Percentiles rank a stretch among this genome's conserved stretches.
Conservation (phyloP, 2,888 invertebrate genomes). For the Philereme vetulata region DNA sequence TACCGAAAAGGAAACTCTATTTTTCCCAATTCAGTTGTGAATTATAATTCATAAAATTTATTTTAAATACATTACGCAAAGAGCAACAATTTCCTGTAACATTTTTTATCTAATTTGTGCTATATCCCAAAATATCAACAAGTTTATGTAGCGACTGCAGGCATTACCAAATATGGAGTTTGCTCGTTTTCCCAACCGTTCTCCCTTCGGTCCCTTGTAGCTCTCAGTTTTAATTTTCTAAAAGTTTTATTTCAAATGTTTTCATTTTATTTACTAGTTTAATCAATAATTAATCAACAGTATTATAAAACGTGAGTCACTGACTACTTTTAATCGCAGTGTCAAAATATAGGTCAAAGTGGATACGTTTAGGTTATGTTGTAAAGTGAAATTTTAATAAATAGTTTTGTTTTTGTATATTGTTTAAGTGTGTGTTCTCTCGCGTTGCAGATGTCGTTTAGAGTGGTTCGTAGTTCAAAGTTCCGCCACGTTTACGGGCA, state of each 20-base stretch:
- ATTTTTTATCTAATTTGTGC: conserved; percentile 6
- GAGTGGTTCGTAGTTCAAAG: conserved; percentile 98
- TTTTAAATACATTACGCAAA: conserved; percentile 7
- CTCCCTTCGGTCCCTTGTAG: conserved; percentile 83
- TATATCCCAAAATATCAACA: conserved; percentile 32
- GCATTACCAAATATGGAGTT: conserved; percentile 89
- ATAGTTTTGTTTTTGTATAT: conserved; percentile 65
- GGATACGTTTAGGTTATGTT: conserved; percentile 77
- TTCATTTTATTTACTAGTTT: conserved; percentile 75
- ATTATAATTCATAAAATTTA: conserved; percentile 33
- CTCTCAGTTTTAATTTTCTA: conserved; percentile 79
- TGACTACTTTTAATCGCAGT: conserved; percentile 57
- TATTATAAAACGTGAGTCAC: conserved; percentile 74
- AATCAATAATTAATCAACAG: conserved; percentile 67
- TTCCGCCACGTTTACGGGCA: conserved; percentile 98
- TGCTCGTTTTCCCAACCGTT: conserved; percentile 85
- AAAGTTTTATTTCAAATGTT: conserved; percentile 74
- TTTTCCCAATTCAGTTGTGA: conserved; percentile 29
- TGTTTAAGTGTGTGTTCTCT: conserved; percentile 69
- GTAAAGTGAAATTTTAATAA: conserved; percentile 64
- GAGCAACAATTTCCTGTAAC: background rate
- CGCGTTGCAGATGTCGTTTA: conserved; percentile 94
- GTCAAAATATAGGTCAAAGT: conserved; percentile 81
- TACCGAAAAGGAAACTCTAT: conserved; percentile 43
- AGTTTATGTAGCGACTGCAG: conserved; percentile 74